Evolutionary conservation across 1,140 invertebrate species (phyloP).

Genomic region (honey bee (Apis mellifera)): Amel_HAv3.1 CM009938.2:3429001-3429500

Average conservation of each 20-base stretch:
- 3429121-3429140: background rate
- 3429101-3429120: too few relatives aligned
- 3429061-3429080: too few relatives aligned
- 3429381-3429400: background rate
- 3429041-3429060: too few relatives aligned
- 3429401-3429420: background rate
- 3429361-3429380: background rate
- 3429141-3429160: constrained; percentile 13
- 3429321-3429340: background rate
- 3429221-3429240: background rate
- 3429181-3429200: background rate
- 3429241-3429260: background rate
- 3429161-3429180: constrained; percentile 5
- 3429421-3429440: background rate
- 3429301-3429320: background rate
- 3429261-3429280: background rate
- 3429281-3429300: background rate
- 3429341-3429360: background rate
- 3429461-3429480: too few relatives aligned
- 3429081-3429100: too few relatives aligned
- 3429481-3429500: background rate
- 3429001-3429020: too few relatives aligned
- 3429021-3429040: too few relatives aligned
- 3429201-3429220: background rate
- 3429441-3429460: background rate